Evolutionary conservation across 2,888 invertebrate species (phyloP).

Genomic region (Dysmachus trigonus): DNA sequence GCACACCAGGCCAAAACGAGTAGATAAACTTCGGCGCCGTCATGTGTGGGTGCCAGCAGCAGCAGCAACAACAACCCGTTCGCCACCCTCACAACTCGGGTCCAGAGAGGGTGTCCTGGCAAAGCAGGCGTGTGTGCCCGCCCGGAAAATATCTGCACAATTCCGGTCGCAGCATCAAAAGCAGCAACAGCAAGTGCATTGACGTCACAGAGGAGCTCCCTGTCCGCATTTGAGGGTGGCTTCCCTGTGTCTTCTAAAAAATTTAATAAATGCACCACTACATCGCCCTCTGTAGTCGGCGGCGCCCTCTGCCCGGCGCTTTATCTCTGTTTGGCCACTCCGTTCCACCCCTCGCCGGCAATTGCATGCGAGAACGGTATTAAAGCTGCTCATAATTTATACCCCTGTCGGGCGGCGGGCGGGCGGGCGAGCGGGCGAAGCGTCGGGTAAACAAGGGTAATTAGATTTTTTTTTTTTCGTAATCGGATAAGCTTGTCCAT

Average conservation of each 20-base stretch:
- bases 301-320: background rate
- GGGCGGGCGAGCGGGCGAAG: background rate
- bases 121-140: background rate
- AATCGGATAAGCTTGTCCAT: background rate
- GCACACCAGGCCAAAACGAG: background rate
- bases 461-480: slow-evolving; percentile 1
- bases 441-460: background rate
- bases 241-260: background rate
- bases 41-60: background rate
- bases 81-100: background rate
- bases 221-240: background rate
- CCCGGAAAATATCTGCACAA: background rate
- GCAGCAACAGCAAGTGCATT: slow-evolving; percentile 8
- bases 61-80: background rate
- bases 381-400: background rate
- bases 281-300: background rate
- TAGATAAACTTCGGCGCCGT: background rate
- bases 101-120: background rate
- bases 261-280: background rate
- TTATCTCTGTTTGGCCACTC: background rate
- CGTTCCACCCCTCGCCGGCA: background rate
- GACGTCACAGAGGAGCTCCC: background rate
- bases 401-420: background rate
- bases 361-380: background rate
- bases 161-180: background rate